Evolutionary conservation across 2,113 vertebrate genomes (phyloP).

Genomic region (Arizona elegans): DNA sequence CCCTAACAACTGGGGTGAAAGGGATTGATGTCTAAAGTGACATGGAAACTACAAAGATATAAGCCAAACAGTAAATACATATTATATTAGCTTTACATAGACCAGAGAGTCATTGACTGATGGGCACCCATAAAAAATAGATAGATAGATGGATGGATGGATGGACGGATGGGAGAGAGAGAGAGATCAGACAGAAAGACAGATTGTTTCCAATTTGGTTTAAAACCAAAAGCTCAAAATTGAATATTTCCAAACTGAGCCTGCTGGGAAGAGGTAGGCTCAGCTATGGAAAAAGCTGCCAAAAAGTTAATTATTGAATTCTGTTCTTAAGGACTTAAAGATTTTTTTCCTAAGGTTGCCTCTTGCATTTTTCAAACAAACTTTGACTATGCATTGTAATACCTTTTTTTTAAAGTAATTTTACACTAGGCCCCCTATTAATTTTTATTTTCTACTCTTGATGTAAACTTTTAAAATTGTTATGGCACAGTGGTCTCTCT

Average conservation of each 20-base stretch:
- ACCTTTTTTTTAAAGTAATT: neutral
- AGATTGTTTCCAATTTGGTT: neutral
- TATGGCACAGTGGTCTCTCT: neutral
- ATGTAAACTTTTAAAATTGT: neutral
- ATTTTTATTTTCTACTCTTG: neutral
- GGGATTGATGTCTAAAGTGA: neutral
- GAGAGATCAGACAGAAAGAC: too few relatives aligned
- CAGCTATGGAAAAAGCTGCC: neutral
- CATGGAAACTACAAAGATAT: neutral
- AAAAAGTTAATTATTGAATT: neutral
- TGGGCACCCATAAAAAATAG: too few relatives aligned
- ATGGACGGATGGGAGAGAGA: too few relatives aligned
- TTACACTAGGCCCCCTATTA: neutral
- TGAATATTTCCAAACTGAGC: neutral
- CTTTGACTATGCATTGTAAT: neutral
- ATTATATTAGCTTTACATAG: neutral
- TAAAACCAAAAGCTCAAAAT: neutral
- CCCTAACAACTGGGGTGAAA: neutral
- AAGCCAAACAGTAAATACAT: neutral
- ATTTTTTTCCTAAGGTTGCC: neutral
- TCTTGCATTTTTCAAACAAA: neutral
- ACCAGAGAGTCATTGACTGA: too few relatives aligned
- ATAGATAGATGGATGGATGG: too few relatives aligned
- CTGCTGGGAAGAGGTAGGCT: neutral
- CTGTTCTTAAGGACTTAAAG: neutral